Conservation (phyloP, 2,797 vertebrate genomes). For the Phylloscopus collybita region DNA sequence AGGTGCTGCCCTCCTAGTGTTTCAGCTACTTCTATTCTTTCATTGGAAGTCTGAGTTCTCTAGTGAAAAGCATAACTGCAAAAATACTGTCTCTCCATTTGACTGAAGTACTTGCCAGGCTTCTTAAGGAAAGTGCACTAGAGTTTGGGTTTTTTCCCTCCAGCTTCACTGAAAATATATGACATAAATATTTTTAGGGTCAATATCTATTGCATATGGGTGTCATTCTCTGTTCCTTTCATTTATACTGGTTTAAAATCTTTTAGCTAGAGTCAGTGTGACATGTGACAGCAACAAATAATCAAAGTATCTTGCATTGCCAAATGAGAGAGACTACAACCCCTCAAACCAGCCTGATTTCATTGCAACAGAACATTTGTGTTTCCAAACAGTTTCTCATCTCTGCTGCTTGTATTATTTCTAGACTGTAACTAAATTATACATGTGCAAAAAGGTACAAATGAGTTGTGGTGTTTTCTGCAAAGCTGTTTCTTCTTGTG, state of each 20-base stretch:
- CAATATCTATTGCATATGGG: background rate
- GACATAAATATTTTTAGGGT: background rate
- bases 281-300: background rate
- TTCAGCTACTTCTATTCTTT: background rate
- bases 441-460: background rate
- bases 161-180: background rate
- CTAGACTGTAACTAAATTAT: background rate
- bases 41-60: background rate
- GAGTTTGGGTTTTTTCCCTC: background rate
- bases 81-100: background rate
- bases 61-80: background rate
- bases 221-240: background rate
- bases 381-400: background rate
- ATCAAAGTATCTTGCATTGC: background rate
- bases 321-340: fast-evolving
- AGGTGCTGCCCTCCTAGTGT: background rate
- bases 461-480: background rate
- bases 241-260: background rate
- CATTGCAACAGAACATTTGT: background rate
- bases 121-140: background rate
- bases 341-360: background rate
- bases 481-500: background rate
- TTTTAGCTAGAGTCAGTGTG: background rate
- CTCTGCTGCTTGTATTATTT: background rate
- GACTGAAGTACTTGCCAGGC: background rate